A percentile compares a stretch with the other conserved stretches of the same genome.
These are phyloP conservation scores for Orussus abietinus DNA, from an alignment of 1,140 invertebrate genomes.

Conservation along the genomic window DNA sequence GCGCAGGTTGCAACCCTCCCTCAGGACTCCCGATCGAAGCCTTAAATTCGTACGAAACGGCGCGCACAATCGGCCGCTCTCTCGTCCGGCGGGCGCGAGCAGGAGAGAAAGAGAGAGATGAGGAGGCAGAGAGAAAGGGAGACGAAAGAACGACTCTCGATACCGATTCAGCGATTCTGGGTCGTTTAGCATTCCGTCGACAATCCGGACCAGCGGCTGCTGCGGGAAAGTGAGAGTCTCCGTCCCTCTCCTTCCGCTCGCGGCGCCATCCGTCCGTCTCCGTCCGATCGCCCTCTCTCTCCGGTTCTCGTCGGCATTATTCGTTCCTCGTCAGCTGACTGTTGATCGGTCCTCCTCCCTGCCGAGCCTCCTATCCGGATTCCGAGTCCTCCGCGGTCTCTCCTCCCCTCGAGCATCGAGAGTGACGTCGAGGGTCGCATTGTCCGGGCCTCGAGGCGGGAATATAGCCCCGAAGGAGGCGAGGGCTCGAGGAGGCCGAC, in stretches of 20 bases:
- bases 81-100: too few species aligned
- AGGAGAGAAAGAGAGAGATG: too few species aligned
- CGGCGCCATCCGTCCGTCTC: too few species aligned
- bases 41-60: too few species aligned
- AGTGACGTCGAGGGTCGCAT: slow-evolving; percentile 40
- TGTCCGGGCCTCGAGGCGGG: slow-evolving; percentile 29
- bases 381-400: slow-evolving; percentile 29
- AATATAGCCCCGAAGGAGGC: too few species aligned
- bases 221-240: slow-evolving; percentile 40
- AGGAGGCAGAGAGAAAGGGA: background rate
- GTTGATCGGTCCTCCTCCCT: slow-evolving; percentile 29
- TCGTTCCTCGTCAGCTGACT: slow-evolving; percentile 37
- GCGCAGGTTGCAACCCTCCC: too few species aligned
- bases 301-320: slow-evolving; percentile 26
- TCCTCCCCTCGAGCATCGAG: slow-evolving; percentile 34
- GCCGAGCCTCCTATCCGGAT: slow-evolving; percentile 21
- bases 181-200: slow-evolving; percentile 41
- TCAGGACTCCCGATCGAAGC: too few species aligned
- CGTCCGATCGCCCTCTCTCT: too few species aligned
- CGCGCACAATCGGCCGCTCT: too few species aligned
- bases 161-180: slow-evolving; percentile 36
- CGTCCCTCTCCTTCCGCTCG: too few species aligned
- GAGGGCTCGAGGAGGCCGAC: too few species aligned
- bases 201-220: slow-evolving; percentile 36
- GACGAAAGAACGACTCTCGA: slow-evolving; percentile 18